Base-by-base conservation (phyloP, 2,113 vertebrate genomes). In the Cyanocitta stelleri region DNA sequence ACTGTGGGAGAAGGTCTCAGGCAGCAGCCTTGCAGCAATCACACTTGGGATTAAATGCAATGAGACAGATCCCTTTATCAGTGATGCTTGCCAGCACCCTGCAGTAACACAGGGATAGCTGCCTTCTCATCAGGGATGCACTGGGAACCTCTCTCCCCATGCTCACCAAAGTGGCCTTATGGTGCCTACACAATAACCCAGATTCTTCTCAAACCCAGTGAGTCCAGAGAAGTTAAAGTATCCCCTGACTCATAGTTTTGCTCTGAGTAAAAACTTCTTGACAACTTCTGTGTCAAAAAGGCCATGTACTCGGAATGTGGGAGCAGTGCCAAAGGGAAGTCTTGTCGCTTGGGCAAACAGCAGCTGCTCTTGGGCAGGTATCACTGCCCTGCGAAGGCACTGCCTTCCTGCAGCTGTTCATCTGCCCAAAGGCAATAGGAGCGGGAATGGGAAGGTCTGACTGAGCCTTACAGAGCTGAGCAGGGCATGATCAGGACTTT, bases 341-440 rank as follows among this genome's bases (percentile, higher is more conserved):
- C 37, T 7, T 14, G 8, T 51, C 0, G 0, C 54, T 5, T 30
- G 54, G 46, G 72, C 85, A 83, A 88, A 67, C 46, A 80, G 63
- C 16, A 39, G 56, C 75, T 58, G 75, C 85, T 69, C 33, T 33
- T 26, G 72, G 82, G 71, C 67, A 62, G 43, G 73, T 63, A 74
- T 52, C 0, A 0, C 23, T 69, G 75, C 37, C 48, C 52, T 39
- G 22, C 0, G 0, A 77, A 77, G 72, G 48, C 16, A 2, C 20
- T 16, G 1, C 33, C 22, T 52, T 84, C 41, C 79, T 49, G 59
- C 59, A 71, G 55, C 46, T 54, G 6, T 56, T 86, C 39, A 10
- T 39, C 90, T 55, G 30, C 76, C 68, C 35, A 32, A 74, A 46
- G 63, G 68, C 75, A 78, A 44, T 0, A 1, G 0, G 5, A 77